Conservation (phyloP, 2,113 vertebrate species). For the Oncorhynchus nerka region DNA sequence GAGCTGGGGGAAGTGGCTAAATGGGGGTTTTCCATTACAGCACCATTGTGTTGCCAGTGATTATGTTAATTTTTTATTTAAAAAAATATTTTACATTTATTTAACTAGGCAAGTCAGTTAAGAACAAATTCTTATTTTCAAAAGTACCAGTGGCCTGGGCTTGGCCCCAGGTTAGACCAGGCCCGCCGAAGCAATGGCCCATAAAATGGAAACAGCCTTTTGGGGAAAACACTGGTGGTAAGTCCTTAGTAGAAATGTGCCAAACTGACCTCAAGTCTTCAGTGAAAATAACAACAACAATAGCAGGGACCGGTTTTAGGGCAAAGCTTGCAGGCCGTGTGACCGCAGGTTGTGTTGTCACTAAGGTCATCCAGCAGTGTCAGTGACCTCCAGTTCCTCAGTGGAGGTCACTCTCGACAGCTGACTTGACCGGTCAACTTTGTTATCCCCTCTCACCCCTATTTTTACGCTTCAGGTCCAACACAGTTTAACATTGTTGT, state of each 20-base stretch:
- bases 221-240: too few species aligned
- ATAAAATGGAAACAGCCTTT: too few species aligned
- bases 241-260: too few species aligned
- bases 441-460: conserved; percentile 9
- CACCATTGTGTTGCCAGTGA: too few species aligned
- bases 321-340: conserved; percentile 30
- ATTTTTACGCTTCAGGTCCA: conserved; percentile 24
- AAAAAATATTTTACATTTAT: too few species aligned
- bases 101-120: too few species aligned
- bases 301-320: conserved; percentile 29
- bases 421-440: conserved; percentile 18
- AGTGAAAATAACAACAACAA: conserved; percentile 30
- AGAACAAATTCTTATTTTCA: too few species aligned
- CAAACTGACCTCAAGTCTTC: conserved; percentile 26
- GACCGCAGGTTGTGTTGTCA: conserved; percentile 52
- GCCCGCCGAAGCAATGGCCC: too few species aligned
- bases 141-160: too few species aligned
- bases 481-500: not conserved
- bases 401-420: not conserved
- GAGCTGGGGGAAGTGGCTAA: conserved; percentile 46
- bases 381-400: conserved; percentile 5
- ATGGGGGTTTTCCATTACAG: too few species aligned
- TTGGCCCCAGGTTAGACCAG: too few species aligned
- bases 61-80: too few species aligned
- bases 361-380: conserved; percentile 52